Conservation (phyloP, 2,797 vertebrate genomes). For the Hemitrygon akajei region DNA sequence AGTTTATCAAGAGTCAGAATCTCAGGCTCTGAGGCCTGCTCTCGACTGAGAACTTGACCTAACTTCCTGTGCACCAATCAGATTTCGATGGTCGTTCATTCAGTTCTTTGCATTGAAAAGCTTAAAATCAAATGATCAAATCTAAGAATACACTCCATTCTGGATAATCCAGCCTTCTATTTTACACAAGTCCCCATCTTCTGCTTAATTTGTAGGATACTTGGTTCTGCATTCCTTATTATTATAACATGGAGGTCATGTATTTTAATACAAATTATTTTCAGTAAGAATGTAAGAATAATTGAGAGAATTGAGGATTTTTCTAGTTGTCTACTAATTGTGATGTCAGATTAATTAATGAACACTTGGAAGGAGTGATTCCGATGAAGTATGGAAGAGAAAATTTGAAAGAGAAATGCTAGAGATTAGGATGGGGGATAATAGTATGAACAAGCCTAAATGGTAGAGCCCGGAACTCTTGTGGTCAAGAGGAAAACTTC, state of each 20-base stretch:
- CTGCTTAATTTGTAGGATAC: background rate
- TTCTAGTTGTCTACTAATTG: background rate
- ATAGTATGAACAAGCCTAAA: background rate
- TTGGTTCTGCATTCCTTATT: background rate
- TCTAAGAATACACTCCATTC: no score
- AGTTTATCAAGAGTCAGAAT: no score
- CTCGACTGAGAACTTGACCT: no score
- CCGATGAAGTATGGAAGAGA: no score
- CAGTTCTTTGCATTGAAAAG: no score
- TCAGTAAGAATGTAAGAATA: background rate
- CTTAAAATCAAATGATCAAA: no score
- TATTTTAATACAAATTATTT: background rate
- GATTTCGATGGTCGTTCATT: no score
- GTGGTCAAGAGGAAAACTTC: background rate
- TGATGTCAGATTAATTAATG: background rate
- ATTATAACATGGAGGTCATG: background rate
- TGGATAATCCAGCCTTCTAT: no score
- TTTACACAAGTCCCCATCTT: background rate
- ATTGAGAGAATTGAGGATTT: background rate
- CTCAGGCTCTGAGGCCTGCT: no score
- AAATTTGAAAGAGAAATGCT: no score
- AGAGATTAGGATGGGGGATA: no score
- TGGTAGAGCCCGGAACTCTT: background rate
- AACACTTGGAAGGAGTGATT: background rate
- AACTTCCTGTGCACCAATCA: no score